Conservation (phyloP, 1,140 invertebrate species). For the Anadara kagoshimensis region DNA sequence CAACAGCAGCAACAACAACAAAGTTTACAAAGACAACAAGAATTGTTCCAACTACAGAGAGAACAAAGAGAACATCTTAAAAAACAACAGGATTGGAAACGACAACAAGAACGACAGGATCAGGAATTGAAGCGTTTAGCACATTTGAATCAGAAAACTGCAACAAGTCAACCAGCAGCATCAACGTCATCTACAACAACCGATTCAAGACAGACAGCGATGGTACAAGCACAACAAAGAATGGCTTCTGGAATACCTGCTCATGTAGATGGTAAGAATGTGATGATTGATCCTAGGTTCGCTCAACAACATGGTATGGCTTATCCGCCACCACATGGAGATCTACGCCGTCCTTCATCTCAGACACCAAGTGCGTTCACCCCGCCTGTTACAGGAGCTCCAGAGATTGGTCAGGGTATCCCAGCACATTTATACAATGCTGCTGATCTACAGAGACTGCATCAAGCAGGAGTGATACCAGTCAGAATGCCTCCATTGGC, state of each 20-base stretch:
- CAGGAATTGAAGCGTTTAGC: constrained; percentile 36
- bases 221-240: constrained; percentile 30
- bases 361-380: constrained; percentile 47
- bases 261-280: constrained; percentile 5
- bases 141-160: constrained; percentile 34
- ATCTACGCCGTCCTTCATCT: constrained; percentile 38
- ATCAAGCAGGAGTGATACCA: constrained; percentile 85
- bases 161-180: constrained; percentile 32
- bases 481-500: constrained; percentile 78
- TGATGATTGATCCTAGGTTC: constrained; percentile 31
- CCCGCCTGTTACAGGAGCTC: constrained; percentile 36
- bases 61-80: constrained; percentile 18
- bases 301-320: constrained; percentile 19
- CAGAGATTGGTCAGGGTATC: constrained; percentile 9
- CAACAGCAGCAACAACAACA: constrained; percentile 15
- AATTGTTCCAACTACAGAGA: not conserved
- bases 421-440: constrained; percentile 47
- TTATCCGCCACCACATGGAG: constrained; percentile 15
- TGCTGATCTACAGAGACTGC: constrained; percentile 37
- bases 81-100: constrained; percentile 17
- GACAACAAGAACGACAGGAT: constrained; percentile 25
- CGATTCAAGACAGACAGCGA: constrained; percentile 34
- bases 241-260: constrained; percentile 8
- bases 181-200: constrained; percentile 7
- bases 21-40: no score